Base-by-base conservation (phyloP, 2,797 vertebrate species). In the Percopsis omiscomaycus region DNA sequence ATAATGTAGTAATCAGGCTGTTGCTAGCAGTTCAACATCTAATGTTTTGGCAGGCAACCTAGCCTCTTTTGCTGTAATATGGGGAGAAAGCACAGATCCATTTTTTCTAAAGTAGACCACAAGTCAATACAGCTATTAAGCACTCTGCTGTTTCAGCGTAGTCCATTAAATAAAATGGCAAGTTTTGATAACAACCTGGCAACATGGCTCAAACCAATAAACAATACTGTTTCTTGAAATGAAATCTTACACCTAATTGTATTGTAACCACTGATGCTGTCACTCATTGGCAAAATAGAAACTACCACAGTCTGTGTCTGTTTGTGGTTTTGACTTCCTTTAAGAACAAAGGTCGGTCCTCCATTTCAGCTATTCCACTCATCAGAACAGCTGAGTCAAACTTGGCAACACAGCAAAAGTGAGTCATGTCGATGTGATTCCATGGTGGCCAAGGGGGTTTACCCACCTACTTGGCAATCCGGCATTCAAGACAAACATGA, bases 311-410 rank as follows among this genome's bases (percentile, higher is more conserved):
- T 37, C 32, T 5, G 32, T 37, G 32, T 37, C 32, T 37, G 32
- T 37, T 37, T 37, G 32, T 37, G 32, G 8, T 37, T 37, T 37
- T 37, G 8, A 37, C 49, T 50, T 16, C 32, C 32, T 37, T 27
- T 51, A 16, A 57, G 37, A 37, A 55, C 29, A 57, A 57, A 9
- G 5, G 37, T 8, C 42, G 37, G 15, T 44, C 32, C 32, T 44
- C 9, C 13, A 2, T 62, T 62, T 69, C 13, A 79, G 1, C 58
- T 47, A 54, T 49, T 28, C 10, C 45, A 47, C 9, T 4, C 37
- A 32, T 54, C 58, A 46, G 2, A 66, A 64, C 55, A 62, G 66
- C 77, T 69, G 67, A 82, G 65, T 81, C 74, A 56, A 73, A 80
- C 71, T 73, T 79, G 71, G 74, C 63, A 52, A 61, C 8, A 11